Conservation (phyloP, 2,797 vertebrate species). For the Scleropages formosus region DNA sequence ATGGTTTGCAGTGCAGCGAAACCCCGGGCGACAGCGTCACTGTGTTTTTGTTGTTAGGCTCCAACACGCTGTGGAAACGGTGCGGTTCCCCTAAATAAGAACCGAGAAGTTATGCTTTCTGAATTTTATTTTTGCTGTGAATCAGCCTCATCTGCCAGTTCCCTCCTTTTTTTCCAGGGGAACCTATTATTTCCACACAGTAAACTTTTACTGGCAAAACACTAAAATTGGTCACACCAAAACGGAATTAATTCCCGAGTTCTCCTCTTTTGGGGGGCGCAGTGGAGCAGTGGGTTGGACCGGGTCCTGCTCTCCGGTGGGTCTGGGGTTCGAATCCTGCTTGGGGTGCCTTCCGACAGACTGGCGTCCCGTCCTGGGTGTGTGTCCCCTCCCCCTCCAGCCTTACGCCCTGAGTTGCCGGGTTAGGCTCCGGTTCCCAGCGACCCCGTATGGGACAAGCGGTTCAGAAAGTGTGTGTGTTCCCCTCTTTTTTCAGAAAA, state of each 20-base stretch:
- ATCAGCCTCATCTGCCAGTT: constrained; percentile 10
- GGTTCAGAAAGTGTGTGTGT: too few relatives aligned
- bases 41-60: constrained; percentile 8
- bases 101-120: not conserved
- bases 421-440: too few relatives aligned
- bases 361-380: too few relatives aligned
- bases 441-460: too few relatives aligned
- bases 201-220: constrained; percentile 20
- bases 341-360: too few relatives aligned
- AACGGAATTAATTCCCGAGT: constrained; percentile 10
- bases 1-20: not conserved
- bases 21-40: constrained; percentile 11
- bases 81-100: not conserved
- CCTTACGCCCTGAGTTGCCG: too few relatives aligned
- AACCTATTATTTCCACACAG: constrained; percentile 18
- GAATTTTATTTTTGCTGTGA: not conserved
- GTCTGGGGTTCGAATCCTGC: too few relatives aligned
- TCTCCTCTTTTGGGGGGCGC: too few relatives aligned
- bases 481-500: not conserved
- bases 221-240: constrained; percentile 10
- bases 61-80: not conserved
- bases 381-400: too few relatives aligned
- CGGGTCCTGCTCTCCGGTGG: too few relatives aligned
- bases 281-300: too few relatives aligned
- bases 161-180: constrained; percentile 4